A percentile compares a stretch with the other conserved stretches of the same genome.
Conservation (phyloP, 2,888 invertebrate species). For the Vandiemenella viatica region DNA sequence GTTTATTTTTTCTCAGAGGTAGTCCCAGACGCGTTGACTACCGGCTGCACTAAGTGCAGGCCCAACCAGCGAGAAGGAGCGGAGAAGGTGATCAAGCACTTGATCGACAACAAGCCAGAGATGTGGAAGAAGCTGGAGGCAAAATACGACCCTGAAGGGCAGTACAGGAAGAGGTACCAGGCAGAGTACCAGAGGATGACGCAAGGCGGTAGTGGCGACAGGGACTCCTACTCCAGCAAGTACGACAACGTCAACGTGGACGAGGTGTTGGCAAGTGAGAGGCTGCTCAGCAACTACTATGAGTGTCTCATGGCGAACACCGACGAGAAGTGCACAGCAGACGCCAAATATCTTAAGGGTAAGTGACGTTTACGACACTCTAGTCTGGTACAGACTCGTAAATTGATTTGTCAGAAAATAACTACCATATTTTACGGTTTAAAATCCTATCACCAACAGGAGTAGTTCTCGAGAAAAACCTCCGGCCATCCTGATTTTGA, state of each 20-base stretch:
- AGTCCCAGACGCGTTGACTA: conserved; percentile 15
- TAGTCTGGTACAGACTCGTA: too few species aligned
- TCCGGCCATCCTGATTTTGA: too few species aligned
- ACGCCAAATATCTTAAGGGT: conserved; percentile 44
- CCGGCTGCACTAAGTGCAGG: conserved; percentile 14
- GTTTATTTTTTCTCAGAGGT: too few species aligned
- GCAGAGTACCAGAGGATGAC: too few species aligned
- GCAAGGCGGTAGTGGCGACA: too few species aligned
- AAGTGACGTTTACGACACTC: too few species aligned
- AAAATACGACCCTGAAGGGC: conserved; percentile 16
- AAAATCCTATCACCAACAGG: too few species aligned
- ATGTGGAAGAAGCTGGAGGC: conserved; percentile 13
- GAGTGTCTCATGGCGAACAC: conserved; percentile 41
- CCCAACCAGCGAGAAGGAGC: conserved; percentile 12
- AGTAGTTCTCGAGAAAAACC: too few species aligned
- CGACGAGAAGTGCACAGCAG: conserved; percentile 39
- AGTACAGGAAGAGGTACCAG: conserved; percentile 12
- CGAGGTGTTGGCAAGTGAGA: conserved; percentile 36
- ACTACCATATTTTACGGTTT: too few species aligned
- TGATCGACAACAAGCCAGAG: conserved; percentile 12
- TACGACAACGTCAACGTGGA: conserved; percentile 43
- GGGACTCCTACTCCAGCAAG: conserved; percentile 33
- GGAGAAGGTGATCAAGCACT: conserved; percentile 12
- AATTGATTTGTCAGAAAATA: too few species aligned
- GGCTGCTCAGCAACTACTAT: conserved; percentile 43